Base-by-base conservation (phyloP, 2,113 vertebrate genomes). In the Apistogramma diplotaenia region DNA sequence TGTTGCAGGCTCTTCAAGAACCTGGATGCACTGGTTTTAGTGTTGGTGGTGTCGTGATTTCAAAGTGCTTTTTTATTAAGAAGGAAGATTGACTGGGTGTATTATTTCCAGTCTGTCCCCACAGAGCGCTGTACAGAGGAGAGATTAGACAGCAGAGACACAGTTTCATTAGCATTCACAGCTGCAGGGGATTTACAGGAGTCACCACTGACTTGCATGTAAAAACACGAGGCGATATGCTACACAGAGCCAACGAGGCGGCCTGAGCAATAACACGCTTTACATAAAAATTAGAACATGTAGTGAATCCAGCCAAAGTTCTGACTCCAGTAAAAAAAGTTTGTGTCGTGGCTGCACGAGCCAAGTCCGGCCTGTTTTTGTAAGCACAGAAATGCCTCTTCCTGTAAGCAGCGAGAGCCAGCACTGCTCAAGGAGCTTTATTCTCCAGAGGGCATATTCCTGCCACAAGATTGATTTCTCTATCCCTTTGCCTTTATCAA, bases 401-500 rank as follows among this genome's bases (percentile, higher is more conserved):
- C 57, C 78, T 76, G 65, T 81, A 79, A 65, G 78, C 35, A 87
- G 7, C 80, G 51, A 83, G 74, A 87, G 58, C 57, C 62, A 73
- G 57, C 53, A 58, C 61, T 76, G 82, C 76, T 80, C 49, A 61
- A 56, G 43, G 23, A 89, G 58, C 53, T 78, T 82, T 75, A 81
- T 82, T 65, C 78, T 90, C 78, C 8, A 5, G 58, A 71, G 83
- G 85, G 78, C 78, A 89, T 29, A 78, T 85, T 70, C 80, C 56
- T 35, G 59, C 82, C 59, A 78, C 55, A 78, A 83, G 81, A 86
- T 76, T 51, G 53, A 92, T 91, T 79, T 75, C 57, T 71, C 65
- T 76, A 55, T 72, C 49, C 60, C 51, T 81, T 85, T 85, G 74
- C 86, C 83, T 90, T 89, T 89, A 87, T 89, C 86, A 87, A 71